Conservation (phyloP, 1,140 invertebrate genomes). For the Cherax destructor region DNA sequence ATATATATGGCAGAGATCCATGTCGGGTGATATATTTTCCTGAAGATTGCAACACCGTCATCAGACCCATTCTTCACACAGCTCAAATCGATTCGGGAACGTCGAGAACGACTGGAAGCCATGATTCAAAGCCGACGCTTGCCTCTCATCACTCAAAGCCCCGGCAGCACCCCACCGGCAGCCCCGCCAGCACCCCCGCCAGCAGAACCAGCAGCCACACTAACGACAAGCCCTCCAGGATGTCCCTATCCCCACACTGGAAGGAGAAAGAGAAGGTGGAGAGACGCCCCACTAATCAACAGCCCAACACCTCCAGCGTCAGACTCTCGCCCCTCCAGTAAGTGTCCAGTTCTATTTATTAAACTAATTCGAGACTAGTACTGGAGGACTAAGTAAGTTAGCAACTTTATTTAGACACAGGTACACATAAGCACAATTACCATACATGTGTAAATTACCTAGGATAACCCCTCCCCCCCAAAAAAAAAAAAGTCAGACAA, state of each 20-base stretch:
- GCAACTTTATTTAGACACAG: too few species aligned
- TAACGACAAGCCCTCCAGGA: background rate
- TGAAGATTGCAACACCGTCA: too few species aligned
- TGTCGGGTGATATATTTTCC: too few species aligned
- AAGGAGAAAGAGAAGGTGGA: background rate
- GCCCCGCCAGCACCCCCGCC: background rate
- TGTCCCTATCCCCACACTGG: constrained; percentile 35
- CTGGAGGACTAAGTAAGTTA: too few species aligned
- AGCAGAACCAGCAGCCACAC: too few species aligned
- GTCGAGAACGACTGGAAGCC: constrained; percentile 11
- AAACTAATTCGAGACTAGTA: too few species aligned
- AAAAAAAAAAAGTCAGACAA: too few species aligned
- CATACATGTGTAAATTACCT: too few species aligned
- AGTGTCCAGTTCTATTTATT: background rate
- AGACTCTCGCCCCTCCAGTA: background rate
- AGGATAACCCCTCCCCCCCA: too few species aligned
- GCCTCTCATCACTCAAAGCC: background rate
- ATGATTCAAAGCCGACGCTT: constrained; percentile 14
- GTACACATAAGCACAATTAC: too few species aligned
- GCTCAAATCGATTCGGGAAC: constrained; percentile 31
- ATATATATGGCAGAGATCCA: too few species aligned
- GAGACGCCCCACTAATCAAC: background rate
- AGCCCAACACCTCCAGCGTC: background rate
- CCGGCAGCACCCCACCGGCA: background rate
- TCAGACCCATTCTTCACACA: background rate